Evolutionary conservation across 2,888 invertebrate species (phyloP), one percentile per base, ranked within the genome.

Genomic region (Agrotis puta): DNA sequence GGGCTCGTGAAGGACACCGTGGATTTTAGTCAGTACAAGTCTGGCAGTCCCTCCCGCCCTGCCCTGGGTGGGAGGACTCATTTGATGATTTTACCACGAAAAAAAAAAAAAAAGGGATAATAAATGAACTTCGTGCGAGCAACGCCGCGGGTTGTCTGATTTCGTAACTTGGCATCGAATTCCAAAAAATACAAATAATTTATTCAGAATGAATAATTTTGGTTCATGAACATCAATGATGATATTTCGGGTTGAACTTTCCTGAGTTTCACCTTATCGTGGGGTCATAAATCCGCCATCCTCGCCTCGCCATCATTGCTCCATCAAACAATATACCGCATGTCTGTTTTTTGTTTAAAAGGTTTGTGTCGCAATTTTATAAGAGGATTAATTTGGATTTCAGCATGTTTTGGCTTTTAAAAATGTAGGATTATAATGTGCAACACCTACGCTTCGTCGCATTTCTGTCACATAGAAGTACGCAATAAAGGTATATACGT

Each of bases 381-480:
- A 64, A 22, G 6, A 20, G 6, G 54, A 56, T 22, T 39, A 51
- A 57, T 47, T 59, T 57, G 56, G 1, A 50, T 62, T 56, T 57
- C 6, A 57, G 14, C 6, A 63, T 20, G 45, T 69, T 65, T 59
- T 16, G 14, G 20, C 16, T 68, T 53, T 20, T 56, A 58, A 71
- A 74, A 71, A 53, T 72, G 0, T 59, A 45, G 48, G 47, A 64
- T 53, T 45, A 43, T 70, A 70, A 65, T 64, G 24, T 53, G 54
- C 59, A 73, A 70, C 57, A 54, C 50, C 59, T 73, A 77, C 68
- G 77, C 79, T 79, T 79, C 76, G 64, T 53, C 62, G 82, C 74
- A 64, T 79, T 82, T 82, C 79, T 82, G 77, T 80, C 74, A 74
- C 75, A 76, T 69, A 63, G 51, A 20, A 61, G 61, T 69, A 69